These are phyloP conservation scores for Eumacrocentrus americanus DNA, from an alignment of 2,888 invertebrate genomes.

Conservation along the genomic window DNA sequence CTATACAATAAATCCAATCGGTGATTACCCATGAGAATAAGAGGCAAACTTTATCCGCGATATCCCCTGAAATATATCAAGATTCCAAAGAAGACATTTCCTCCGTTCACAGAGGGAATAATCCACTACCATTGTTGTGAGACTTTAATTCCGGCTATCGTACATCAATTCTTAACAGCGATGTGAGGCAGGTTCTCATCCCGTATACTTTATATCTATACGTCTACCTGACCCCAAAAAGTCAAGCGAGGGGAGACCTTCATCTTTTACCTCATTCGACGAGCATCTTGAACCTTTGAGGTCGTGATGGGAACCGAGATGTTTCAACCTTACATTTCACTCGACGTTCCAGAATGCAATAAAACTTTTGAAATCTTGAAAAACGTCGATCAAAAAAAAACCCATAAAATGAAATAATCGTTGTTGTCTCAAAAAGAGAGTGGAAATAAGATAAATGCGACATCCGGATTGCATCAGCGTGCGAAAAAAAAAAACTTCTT, in stretches of 20 bases:
- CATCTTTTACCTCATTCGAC: slow-evolving; percentile 12
- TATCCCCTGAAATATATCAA: slow-evolving; percentile 22
- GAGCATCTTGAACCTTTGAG: background rate
- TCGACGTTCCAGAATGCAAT: background rate
- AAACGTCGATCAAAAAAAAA: background rate
- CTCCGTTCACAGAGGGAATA: slow-evolving; percentile 16
- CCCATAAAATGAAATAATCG: too few species aligned
- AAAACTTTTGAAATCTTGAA: background rate
- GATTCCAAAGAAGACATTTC: slow-evolving; percentile 26
- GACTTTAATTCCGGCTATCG: slow-evolving; percentile 27
- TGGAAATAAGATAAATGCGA: slow-evolving; percentile 8
- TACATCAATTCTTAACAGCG: slow-evolving; percentile 26
- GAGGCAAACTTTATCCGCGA: slow-evolving; percentile 21
- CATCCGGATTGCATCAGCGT: slow-evolving; percentile 4
- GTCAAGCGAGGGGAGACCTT: slow-evolving; percentile 26
- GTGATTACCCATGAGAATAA: slow-evolving; percentile 22
- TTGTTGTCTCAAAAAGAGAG: too few species aligned
- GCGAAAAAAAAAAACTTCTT: background rate
- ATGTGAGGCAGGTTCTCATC: slow-evolving; percentile 9
- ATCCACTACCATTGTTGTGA: slow-evolving; percentile 25
- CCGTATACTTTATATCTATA: background rate
- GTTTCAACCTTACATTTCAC: background rate
- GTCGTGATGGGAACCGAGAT: background rate
- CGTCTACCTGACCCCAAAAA: slow-evolving; percentile 23
- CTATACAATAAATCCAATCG: slow-evolving; percentile 23